Evolutionary conservation across 2,888 invertebrate species (phyloP).

Genomic region (Cenopis cana): DNA sequence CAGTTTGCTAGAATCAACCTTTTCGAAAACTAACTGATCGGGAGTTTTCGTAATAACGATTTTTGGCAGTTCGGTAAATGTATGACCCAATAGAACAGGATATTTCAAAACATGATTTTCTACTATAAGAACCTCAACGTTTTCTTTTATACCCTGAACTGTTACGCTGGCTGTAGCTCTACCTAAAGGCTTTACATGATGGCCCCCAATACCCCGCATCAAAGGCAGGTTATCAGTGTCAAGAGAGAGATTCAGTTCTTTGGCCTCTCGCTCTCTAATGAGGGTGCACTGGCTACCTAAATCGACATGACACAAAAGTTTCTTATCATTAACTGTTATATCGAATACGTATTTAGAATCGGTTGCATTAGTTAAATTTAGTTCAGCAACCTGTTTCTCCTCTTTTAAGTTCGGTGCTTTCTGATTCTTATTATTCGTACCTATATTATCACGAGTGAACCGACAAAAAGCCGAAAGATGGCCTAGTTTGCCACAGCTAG

Average conservation of each 20-base stretch:
- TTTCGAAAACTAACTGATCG: background rate
- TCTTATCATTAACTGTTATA: background rate
- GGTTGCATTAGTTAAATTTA: background rate
- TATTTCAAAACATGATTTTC: background rate
- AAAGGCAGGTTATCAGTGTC: background rate
- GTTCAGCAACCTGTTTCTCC: background rate
- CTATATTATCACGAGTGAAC: background rate
- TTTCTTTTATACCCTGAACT: background rate
- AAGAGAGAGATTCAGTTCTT: background rate
- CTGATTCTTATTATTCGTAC: background rate
- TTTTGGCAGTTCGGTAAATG: background rate
- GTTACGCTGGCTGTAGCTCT: background rate
- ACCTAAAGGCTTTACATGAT: background rate
- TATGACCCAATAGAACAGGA: background rate
- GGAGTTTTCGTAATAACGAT: background rate
- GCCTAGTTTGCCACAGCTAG: constrained; percentile 10
- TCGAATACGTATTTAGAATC: background rate
- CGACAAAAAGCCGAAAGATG: constrained; percentile 2
- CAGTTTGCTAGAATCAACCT: background rate
- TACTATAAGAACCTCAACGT: background rate
- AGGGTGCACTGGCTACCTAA: background rate
- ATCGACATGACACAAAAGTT: background rate
- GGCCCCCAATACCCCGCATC: background rate
- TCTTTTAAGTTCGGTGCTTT: background rate
- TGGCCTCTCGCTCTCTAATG: background rate